Percentiles rank a stretch among this genome's conserved stretches.
Evolutionary conservation across 1,140 invertebrate genomes (phyloP).

Genomic region (Plutomurus gul): DNA sequence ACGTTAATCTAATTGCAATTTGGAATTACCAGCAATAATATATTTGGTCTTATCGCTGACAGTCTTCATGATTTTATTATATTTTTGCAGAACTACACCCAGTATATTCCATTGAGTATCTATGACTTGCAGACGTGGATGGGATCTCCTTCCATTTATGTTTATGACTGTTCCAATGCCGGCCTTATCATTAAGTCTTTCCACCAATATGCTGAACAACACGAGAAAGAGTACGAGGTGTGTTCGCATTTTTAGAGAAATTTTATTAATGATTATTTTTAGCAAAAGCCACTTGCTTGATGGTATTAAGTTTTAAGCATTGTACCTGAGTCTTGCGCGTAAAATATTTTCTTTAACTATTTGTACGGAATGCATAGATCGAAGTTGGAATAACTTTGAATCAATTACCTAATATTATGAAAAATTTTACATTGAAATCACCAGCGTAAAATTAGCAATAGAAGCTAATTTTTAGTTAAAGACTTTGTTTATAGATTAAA

Average conservation of each 20-base stretch:
- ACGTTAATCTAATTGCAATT: slow-evolving; percentile 53
- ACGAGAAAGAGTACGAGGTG: slow-evolving; percentile 85
- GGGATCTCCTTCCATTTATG: slow-evolving; percentile 97
- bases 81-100: slow-evolving; percentile 80
- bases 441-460: too few relatives aligned
- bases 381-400: too few relatives aligned
- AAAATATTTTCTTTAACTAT: slow-evolving; percentile 9
- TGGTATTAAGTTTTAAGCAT: too few relatives aligned
- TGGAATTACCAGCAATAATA: slow-evolving; percentile 34
- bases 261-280: too few relatives aligned
- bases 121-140: slow-evolving; percentile 99
- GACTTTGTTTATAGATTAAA: background rate
- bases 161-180: slow-evolving; percentile 98
- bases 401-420: too few relatives aligned
- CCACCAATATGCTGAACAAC: slow-evolving; percentile 87
- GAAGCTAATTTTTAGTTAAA: too few relatives aligned
- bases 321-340: too few relatives aligned
- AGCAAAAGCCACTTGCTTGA: too few relatives aligned
- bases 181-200: slow-evolving; percentile 94
- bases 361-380: too few relatives aligned
- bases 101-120: slow-evolving; percentile 98
- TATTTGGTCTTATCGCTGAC: background rate
- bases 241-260: too few relatives aligned
- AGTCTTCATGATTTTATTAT: background rate
- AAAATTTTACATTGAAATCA: too few relatives aligned